Conservation (phyloP, 2,113 vertebrate species). For the Galeopterus variegatus region DNA sequence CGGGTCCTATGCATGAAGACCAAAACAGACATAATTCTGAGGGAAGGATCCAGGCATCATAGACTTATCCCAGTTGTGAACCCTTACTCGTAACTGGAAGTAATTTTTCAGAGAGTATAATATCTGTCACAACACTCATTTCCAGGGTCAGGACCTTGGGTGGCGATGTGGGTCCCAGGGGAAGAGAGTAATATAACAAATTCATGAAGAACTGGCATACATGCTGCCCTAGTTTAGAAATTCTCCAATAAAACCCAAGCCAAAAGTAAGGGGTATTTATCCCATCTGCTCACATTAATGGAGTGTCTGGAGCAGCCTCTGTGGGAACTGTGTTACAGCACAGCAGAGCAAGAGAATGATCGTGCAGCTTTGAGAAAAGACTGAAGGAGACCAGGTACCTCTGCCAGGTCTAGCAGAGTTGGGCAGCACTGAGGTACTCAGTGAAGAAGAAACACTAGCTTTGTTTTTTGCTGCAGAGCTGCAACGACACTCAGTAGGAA, state of each 20-base stretch:
- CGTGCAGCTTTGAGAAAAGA: not conserved
- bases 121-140: not conserved
- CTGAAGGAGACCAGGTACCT: fast-evolving
- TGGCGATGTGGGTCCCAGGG: not conserved
- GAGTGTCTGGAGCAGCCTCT: not conserved
- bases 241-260: not conserved
- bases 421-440: not conserved
- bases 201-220: not conserved
- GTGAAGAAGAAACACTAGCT: not conserved
- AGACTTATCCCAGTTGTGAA: not conserved
- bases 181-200: not conserved
- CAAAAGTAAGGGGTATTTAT: not conserved
- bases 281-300: not conserved
- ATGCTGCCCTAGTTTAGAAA: not conserved
- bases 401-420: not conserved
- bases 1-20: not conserved
- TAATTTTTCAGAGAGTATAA: not conserved
- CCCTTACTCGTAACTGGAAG: not conserved
- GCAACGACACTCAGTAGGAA: not conserved
- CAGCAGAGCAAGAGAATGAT: not conserved
- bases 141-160: not conserved
- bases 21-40: not conserved
- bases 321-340: not conserved
- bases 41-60: not conserved
- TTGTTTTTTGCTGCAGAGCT: not conserved